Conservation (phyloP, 2,888 invertebrate species). For the Adineta ricciae region DNA sequence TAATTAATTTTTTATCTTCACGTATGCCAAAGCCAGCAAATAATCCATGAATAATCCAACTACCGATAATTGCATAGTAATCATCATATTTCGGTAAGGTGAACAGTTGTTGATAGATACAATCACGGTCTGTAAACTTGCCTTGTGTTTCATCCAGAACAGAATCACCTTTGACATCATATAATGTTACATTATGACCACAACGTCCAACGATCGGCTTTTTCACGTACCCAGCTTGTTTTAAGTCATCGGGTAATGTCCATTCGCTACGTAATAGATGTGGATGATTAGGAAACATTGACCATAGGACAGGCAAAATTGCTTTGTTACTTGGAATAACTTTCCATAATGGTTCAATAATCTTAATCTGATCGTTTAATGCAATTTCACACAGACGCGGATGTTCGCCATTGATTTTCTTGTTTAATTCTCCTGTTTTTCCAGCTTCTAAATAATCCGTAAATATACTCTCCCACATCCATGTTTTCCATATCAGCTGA, state of each 20-base stretch:
- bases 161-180: background rate
- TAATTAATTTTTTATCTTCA: conserved; percentile 19
- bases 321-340: conserved; percentile 10
- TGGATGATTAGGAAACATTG: conserved; percentile 20
- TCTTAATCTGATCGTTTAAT: background rate
- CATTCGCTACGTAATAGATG: background rate
- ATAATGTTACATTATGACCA: conserved; percentile 21
- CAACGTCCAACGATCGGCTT: conserved; percentile 12
- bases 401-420: background rate
- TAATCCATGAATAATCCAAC: conserved; percentile 14
- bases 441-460: background rate
- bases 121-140: background rate
- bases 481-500: background rate
- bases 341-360: conserved; percentile 15
- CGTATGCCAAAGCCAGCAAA: conserved; percentile 4
- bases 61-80: conserved; percentile 13
- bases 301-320: conserved; percentile 4
- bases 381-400: background rate
- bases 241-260: conserved; percentile 6
- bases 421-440: background rate
- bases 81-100: background rate
- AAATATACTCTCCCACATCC: conserved; percentile 13
- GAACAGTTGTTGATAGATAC: background rate
- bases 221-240: background rate
- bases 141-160: conserved; percentile 10